Conservation (phyloP, 2,797 vertebrate genomes). For the Corythornis leucogaster region DNA sequence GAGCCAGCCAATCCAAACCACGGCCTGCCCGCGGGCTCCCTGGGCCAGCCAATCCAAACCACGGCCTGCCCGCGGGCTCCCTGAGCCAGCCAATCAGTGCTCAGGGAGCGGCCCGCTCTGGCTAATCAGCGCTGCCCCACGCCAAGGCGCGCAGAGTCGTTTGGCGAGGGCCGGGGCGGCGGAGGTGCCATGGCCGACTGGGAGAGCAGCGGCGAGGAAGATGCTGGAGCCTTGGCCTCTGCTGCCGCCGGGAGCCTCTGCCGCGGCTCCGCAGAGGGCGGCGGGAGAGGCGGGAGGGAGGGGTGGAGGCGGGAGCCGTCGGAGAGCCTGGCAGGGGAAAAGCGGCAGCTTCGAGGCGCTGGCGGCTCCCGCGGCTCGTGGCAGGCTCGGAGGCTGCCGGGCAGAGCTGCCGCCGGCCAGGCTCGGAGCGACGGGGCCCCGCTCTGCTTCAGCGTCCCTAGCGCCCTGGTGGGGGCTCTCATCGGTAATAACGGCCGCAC, state of each 20-base stretch:
- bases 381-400: neutral
- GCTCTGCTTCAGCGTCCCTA: slow-evolving; percentile 79
- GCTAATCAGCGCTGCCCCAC: slow-evolving; percentile 13
- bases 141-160: rapidly evolving
- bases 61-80: neutral
- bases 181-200: neutral
- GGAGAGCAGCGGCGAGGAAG: neutral
- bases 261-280: neutral
- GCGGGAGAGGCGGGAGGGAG: rapidly evolving
- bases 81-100: slow-evolving; percentile 13
- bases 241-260: rapidly evolving
- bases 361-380: neutral
- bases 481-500: slow-evolving; percentile 79
- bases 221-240: rapidly evolving
- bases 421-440: neutral
- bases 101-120: rapidly evolving
- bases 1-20: too few species aligned
- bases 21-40: too few species aligned
- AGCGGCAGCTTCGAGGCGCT: neutral
- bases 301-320: neutral
- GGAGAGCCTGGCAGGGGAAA: neutral
- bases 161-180: rapidly evolving
- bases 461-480: slow-evolving; percentile 77
- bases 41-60: too few species aligned
- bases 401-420: too few species aligned